Base-by-base conservation (phyloP, 2,113 vertebrate species). In the Taxidea taxus region DNA sequence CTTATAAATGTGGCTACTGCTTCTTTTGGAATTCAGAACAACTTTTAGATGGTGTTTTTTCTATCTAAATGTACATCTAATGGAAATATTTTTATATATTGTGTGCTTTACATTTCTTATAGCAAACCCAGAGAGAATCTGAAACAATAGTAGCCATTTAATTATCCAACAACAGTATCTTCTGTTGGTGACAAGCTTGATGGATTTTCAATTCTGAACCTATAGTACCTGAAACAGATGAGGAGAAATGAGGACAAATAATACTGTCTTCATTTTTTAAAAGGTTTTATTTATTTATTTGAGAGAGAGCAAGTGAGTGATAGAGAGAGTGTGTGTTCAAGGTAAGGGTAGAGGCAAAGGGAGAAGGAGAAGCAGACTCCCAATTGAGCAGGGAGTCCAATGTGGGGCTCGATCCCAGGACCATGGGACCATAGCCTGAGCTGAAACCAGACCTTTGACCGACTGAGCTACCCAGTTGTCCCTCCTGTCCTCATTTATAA, bases 61-160 rank as follows among this genome's bases (percentile, higher is more conserved):
- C 27, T 82, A 42, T 70, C 44, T 94, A 93, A 97, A 91, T 64
- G 7, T 42, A 51, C 7, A 94, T 7, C 20, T 72, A 83, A 80
- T 83, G 18, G 88, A 92, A 90, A 78, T 75, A 84, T 27, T 88
- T 84, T 42, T 64, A 49, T 31, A 23, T 62, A 78, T 58, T 70
- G 51, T 12, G 44, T n/a, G 6, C 39, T 85, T 92, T 25, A 25
- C 31, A 58, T 91, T 94, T 93, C 64, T 94, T 75, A 95, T 62
- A 90, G 39, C 34, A 90, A 96, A 34, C 66, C 85, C 92, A 95
- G 95, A 90, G 90, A n/a, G 27, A 82, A 95, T 83, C n/a, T 80
- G 15, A 87, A 93, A 86, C 23, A 92, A 77, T 74, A 94, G 66
- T 18, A 49, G 14, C 25, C 29, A 75, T 78, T 94, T 56, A 95